Percentiles rank a stretch among this genome's conserved stretches.
Conservation (phyloP, 2,797 vertebrate species). For the Strix occidentalis region DNA sequence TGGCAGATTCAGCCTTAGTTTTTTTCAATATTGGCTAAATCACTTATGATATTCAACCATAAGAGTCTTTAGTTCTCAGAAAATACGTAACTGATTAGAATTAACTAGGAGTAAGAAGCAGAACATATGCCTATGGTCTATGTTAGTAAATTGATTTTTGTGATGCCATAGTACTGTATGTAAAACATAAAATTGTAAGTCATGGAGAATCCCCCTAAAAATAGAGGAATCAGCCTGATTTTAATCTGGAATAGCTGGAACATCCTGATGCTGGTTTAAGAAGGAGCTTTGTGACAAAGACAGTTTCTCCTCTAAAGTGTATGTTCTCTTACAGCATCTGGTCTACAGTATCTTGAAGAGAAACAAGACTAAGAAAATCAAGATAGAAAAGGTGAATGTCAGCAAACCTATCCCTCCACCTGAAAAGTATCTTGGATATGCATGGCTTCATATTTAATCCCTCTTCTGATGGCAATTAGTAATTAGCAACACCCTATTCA, state of each 20-base stretch:
- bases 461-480: neutral
- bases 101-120: neutral
- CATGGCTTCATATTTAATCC: neutral
- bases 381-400: neutral
- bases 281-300: neutral
- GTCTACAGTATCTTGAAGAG: neutral
- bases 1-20: neutral
- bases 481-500: neutral
- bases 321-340: neutral
- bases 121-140: neutral
- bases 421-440: neutral
- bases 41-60: neutral
- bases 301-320: neutral
- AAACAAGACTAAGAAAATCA: neutral
- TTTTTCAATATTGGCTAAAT: neutral
- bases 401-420: neutral
- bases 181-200: neutral
- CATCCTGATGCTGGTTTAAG: neutral
- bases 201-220: neutral
- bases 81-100: neutral
- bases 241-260: neutral
- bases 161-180: neutral
- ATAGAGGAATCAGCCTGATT: neutral
- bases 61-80: neutral
- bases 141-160: neutral